Percentiles rank a stretch among this genome's conserved stretches.
Evolutionary conservation across 2,113 vertebrate species (phyloP).

Genomic region (Eupsittula cactorum): DNA sequence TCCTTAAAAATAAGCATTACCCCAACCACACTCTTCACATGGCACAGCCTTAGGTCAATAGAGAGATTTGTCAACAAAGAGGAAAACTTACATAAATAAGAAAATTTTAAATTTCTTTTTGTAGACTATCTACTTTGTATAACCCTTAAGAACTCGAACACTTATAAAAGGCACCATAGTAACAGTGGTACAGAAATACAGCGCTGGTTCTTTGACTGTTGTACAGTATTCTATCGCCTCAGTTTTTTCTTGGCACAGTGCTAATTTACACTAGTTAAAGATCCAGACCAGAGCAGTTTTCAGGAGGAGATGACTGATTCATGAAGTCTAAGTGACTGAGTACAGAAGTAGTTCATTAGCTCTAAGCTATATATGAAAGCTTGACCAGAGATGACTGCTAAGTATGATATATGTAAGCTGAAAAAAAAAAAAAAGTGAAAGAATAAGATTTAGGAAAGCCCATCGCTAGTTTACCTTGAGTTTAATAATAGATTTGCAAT

Average conservation of each 20-base stretch:
- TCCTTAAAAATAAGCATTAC: not conserved
- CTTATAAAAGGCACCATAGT: not conserved
- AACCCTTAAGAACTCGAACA: not conserved
- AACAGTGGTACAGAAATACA: not conserved
- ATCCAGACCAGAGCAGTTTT: conserved; percentile 65
- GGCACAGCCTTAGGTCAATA: not conserved
- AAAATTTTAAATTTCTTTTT: not conserved
- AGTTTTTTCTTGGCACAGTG: conserved; percentile 45
- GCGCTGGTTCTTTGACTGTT: not conserved
- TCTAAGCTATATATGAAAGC: conserved; percentile 13
- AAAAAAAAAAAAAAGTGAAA: not conserved
- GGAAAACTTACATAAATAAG: not conserved
- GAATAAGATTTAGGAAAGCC: not conserved
- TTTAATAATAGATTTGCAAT: not conserved
- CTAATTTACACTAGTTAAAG: conserved; percentile 62
- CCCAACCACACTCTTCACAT: not conserved
- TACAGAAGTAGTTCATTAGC: conserved; percentile 65
- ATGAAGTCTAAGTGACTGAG: conserved; percentile 69
- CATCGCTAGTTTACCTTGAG: not conserved
- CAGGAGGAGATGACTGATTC: conserved; percentile 67
- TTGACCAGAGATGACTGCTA: conserved; percentile 29
- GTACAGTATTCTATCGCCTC: conserved; percentile 21
- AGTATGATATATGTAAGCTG: not conserved
- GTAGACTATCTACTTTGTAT: not conserved
- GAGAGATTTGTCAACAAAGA: not conserved